Base-by-base conservation (phyloP, 2,888 invertebrate genomes). In the Drosophila hamatofila region DNA sequence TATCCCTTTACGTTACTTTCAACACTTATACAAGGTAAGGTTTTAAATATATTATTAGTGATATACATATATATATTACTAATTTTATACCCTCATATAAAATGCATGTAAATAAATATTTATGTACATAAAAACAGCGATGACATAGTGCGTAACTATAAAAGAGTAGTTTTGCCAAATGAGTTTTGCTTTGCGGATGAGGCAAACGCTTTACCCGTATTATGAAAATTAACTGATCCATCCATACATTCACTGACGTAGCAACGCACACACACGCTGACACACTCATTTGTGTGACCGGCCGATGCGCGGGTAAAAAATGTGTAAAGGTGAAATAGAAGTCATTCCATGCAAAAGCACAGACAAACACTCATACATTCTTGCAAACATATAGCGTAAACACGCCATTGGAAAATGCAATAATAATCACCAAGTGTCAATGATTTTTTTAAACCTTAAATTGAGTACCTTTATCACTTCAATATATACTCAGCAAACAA, bases 321-420 rank as follows among this genome's bases (percentile, higher is more conserved):
- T 82, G 65, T 89, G 84, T 89, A 86, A 86, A 86, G 86, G 86
- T 86, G 87, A 86, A 86, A 86, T 86, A 86, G 72, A 86, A 86
- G 86, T 86, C 86, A 86, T 89, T 79, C 80, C 81, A 80, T 75
- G 35, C 70, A 49, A 49, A 68, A 46, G 58, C 75, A 65, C 62
- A 72, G 25, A 41, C 35, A 56, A 61, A 65, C 49, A 37, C 49
- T 63, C 41, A 35, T 14, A 52, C 52, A 37, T 7, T 44, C 52
- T 72, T 30, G 57, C 51, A 72, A n/a, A 21, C 27, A 54, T 56
- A 54, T 23, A 33, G 39, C 21, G 51, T 57, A 72, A 78, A 55
- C 73, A 83, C 74, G 80, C 74, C 66, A 76, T 67, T 33, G 67
- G 70, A 61, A 85, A 76, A 54, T 88, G 85, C 83, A 88, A 63